Evolutionary conservation across 2,888 invertebrate genomes (phyloP), one percentile per base, ranked within the genome.

Genomic region (Drosophila infuscata): DNA sequence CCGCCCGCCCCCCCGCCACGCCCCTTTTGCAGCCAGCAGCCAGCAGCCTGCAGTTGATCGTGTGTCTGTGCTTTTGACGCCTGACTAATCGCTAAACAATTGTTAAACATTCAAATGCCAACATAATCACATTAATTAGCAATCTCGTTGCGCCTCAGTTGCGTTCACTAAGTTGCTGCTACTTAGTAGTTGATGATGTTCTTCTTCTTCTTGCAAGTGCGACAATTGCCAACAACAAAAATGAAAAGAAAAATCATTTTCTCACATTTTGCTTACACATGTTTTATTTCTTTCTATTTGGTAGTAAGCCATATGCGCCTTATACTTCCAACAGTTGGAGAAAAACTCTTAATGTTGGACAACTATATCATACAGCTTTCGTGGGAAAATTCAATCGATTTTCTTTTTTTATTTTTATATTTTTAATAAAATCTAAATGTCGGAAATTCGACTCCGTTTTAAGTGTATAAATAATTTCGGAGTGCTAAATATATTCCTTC

Each of bases 71-170:
- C 66, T 52, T 58, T 48, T 83, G 79, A 79, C 82, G 88, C 76
- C 79, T 87, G 78, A 91, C 81, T 90, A 91, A 91, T 88, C 84
- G 77, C 81, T 83, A 82, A 90, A 83, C 91, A 83, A 91, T 90
- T 90, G 91, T 90, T 86, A 77, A 82, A 88, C 90, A 90, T 83
- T 81, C 71, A 78, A 88, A 83, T 69, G 76, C 79, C 82, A 83
- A 75, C 90, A 88, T 90, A 88, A 90, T 91, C 89, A 76, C 84
- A 91, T 91, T 90, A 90, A 90, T 90, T 90, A 91, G 83, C 90
- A 80, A 83, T 89, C 74, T 79, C 72, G 79, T 64, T 83, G 77
- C 69, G 85, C 76, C 56, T 85, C 74, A 77, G 73, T 74, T 76
- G 61, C 3, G 9, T 41, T 60, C 54, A 62, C 36, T 48, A 56